These are phyloP conservation scores for Venusia cambrica DNA, from an alignment of 2,888 invertebrate species.

Conservation along the genomic window DNA sequence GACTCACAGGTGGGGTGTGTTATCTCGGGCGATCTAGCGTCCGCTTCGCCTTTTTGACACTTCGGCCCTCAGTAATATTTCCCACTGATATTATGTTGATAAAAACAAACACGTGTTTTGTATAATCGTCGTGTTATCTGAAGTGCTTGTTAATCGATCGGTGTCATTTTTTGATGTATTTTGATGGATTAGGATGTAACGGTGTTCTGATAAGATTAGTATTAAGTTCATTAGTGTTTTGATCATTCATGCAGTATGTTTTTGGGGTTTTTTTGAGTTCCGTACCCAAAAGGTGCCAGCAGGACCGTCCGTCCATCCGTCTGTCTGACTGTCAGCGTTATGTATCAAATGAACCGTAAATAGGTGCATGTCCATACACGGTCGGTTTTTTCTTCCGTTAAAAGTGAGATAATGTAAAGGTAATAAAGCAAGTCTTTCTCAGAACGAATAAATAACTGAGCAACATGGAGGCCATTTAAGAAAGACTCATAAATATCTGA, in stretches of 20 bases:
- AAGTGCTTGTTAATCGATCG: slow-evolving; percentile 40
- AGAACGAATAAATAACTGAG: slow-evolving; percentile 18
- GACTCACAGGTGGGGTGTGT: slow-evolving; percentile 58
- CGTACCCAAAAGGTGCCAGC: too few species aligned
- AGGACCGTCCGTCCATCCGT: too few species aligned
- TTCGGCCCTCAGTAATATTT: slow-evolving; percentile 51
- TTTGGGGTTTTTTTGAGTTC: too few species aligned
- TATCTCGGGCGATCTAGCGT: slow-evolving; percentile 63
- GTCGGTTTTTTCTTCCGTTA: too few species aligned
- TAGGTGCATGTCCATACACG: too few species aligned
- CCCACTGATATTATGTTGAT: slow-evolving; percentile 51
- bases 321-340: too few species aligned
- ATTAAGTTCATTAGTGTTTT: slow-evolving; percentile 22
- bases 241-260: too few species aligned
- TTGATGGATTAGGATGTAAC: slow-evolving; percentile 38
- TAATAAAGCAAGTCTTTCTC: slow-evolving; percentile 7
- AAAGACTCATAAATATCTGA: slow-evolving; percentile 28
- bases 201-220: slow-evolving; percentile 25
- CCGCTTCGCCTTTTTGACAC: slow-evolving; percentile 70
- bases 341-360: too few species aligned
- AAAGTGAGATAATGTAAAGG: background rate
- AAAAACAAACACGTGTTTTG: slow-evolving; percentile 65
- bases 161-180: slow-evolving; percentile 35
- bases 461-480: slow-evolving; percentile 23
- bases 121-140: slow-evolving; percentile 53